A percentile compares a stretch with the other conserved stretches of the same genome.
phyloP scores from a whole-genome alignment of 2,888 invertebrate species.

The Endotricha flammealis region DNA sequence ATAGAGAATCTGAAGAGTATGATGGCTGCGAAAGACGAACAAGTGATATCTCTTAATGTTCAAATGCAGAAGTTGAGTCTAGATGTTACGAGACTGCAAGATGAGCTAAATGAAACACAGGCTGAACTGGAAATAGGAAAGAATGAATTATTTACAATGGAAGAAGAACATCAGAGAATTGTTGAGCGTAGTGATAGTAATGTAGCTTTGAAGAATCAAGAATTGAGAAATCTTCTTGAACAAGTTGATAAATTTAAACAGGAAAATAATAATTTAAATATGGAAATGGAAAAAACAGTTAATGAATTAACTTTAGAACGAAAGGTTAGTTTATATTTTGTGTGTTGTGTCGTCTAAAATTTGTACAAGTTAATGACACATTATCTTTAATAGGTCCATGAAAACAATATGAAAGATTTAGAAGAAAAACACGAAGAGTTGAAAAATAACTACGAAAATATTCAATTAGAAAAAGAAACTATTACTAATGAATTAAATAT shows the following conservation, averaged over 20 bases:
- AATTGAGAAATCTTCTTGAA: constrained; percentile 43
- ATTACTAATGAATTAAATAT: constrained; percentile 20
- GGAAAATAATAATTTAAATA: constrained; percentile 27
- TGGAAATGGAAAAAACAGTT: constrained; percentile 33
- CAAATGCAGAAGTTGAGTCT: constrained; percentile 52
- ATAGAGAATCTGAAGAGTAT: constrained; percentile 44
- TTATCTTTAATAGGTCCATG: constrained; percentile 48
- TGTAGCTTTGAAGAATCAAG: constrained; percentile 45
- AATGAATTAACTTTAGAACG: constrained; percentile 36
- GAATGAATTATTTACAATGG: constrained; percentile 46
- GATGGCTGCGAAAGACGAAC: constrained; percentile 49
- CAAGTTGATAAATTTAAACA: constrained; percentile 35
- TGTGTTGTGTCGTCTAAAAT: constrained; percentile 28
- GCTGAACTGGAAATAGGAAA: constrained; percentile 58
- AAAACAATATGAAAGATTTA: constrained; percentile 37
- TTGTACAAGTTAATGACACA: constrained; percentile 17
- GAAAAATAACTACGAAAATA: constrained; percentile 26
- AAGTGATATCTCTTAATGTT: constrained; percentile 51
- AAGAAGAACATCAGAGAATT: constrained; percentile 47
- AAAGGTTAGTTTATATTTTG: constrained; percentile 50
- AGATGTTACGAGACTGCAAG: constrained; percentile 41
- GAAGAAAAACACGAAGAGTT: constrained; percentile 29
- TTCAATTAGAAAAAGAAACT: constrained; percentile 33
- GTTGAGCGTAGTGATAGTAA: constrained; percentile 38
- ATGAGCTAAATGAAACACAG: constrained; percentile 51